Base-by-base conservation (phyloP, 2,797 vertebrate genomes). In the Lacerta agilis region DNA sequence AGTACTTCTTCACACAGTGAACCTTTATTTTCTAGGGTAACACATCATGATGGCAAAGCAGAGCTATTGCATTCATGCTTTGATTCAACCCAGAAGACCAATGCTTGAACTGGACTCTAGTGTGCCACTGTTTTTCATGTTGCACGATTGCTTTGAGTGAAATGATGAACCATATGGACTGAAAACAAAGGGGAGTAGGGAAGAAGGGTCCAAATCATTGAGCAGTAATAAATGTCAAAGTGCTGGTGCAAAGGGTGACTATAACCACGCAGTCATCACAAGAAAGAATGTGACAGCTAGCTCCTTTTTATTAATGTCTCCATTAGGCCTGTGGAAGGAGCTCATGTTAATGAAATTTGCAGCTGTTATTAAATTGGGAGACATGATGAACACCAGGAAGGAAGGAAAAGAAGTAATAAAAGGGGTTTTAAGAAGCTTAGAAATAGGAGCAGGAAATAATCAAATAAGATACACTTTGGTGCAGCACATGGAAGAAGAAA, bases 331-430 rank as follows among this genome's bases (percentile, higher is more conserved):
- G 83, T 90, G 38, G 45, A 90, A 85, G 58, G 85, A 93, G n/a
- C 86, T 29, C 13, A 73, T 38, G 33, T 20, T 92, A 64, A 89
- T n/a, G 73, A 93, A 87, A 92, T 89, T 76, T 89, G 77, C 36
- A 90, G 23, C 38, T 58, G 3, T 78, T 84, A 58, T 90, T 86
- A 86, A 64, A 82, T 89, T 80, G 43, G 64, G 9, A 87, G 72
- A 69, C 71, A 81, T 85, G 85, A 89, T 85, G 78, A 89, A 89
- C 33, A 66, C 58, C 58, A 86, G 88, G 78, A 81, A 81, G 78
- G n/a, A 82, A 89, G 69, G 29, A 88, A 27, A 81, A 85, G 78
- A 80, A 76, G 78, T 86, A 89, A 89, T 89, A 89, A 89, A 85
- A 76, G 36, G 58, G 71, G 79, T 55, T 82, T 87, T 87, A 82